phyloP scores from a whole-genome alignment of 1,140 invertebrate genomes.

The Bombus terrestris region DNA sequence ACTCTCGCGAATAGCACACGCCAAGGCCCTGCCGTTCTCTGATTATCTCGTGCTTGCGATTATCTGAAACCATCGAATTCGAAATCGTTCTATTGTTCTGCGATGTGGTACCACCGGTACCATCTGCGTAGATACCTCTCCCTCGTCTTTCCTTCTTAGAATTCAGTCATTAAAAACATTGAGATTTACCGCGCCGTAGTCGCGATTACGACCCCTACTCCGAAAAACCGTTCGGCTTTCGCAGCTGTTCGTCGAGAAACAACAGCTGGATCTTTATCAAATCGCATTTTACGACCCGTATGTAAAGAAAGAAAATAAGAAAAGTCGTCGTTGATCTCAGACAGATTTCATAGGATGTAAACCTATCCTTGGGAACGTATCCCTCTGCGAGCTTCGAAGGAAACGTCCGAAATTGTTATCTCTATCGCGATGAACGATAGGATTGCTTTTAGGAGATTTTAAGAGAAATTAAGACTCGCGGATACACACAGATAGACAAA shows the following conservation, averaged over 20 bases:
- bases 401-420: conserved; percentile 52
- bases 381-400: conserved; percentile 56
- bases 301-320: neutral
- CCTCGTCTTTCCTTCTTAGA: conserved; percentile 1
- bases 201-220: conserved; percentile 30
- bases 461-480: neutral
- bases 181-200: conserved; percentile 27
- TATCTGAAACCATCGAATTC: neutral
- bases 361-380: conserved; percentile 37
- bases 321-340: conserved; percentile 14
- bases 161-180: conserved; percentile 40
- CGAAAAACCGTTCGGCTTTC: conserved; percentile 47
- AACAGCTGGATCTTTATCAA: conserved; percentile 60
- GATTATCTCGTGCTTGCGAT: conserved; percentile 5
- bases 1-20: neutral
- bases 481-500: too few species aligned
- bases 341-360: conserved; percentile 36
- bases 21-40: neutral
- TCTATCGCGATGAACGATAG: neutral
- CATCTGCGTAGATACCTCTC: neutral
- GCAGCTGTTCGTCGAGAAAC: conserved; percentile 23
- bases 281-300: conserved; percentile 52
- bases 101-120: neutral
- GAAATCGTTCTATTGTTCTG: conserved; percentile 34
- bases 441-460: neutral